Conservation (phyloP, 2,888 invertebrate genomes). For the Phyllotreta striolata region DNA sequence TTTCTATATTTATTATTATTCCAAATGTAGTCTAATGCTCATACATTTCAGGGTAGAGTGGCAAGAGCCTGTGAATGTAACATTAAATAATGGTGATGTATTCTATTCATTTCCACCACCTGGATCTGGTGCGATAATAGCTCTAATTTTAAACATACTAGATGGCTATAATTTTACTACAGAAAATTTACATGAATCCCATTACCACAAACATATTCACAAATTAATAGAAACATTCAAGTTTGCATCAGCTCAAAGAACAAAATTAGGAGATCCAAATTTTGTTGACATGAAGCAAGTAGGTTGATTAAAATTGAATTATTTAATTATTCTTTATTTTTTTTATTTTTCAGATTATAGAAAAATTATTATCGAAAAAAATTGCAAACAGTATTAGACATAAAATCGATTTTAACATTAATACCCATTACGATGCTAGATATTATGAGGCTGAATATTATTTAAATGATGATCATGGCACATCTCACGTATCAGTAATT, state of each 20-base stretch:
- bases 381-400: constrained; percentile 68
- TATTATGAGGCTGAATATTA: constrained; percentile 74
- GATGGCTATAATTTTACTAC: constrained; percentile 70
- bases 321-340: not conserved
- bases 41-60: constrained; percentile 67
- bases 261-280: constrained; percentile 70
- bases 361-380: constrained; percentile 57
- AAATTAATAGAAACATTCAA: constrained; percentile 92
- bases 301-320: not conserved
- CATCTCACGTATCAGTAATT: constrained; percentile 88
- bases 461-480: constrained; percentile 74
- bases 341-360: constrained; percentile 12
- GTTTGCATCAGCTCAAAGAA: constrained; percentile 87
- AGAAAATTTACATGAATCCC: constrained; percentile 64
- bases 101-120: constrained; percentile 87
- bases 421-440: constrained; percentile 69
- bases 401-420: constrained; percentile 69
- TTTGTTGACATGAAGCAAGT: constrained; percentile 19
- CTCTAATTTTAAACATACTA: constrained; percentile 83
- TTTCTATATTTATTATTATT: not conserved
- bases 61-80: constrained; percentile 67
- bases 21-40: not conserved
- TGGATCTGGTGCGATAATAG: constrained; percentile 82
- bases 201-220: constrained; percentile 77
- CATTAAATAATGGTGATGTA: constrained; percentile 65